These are phyloP conservation scores for Helicoverpa armigera DNA, from an alignment of 1,140 invertebrate genomes.

Conservation along the genomic window DNA sequence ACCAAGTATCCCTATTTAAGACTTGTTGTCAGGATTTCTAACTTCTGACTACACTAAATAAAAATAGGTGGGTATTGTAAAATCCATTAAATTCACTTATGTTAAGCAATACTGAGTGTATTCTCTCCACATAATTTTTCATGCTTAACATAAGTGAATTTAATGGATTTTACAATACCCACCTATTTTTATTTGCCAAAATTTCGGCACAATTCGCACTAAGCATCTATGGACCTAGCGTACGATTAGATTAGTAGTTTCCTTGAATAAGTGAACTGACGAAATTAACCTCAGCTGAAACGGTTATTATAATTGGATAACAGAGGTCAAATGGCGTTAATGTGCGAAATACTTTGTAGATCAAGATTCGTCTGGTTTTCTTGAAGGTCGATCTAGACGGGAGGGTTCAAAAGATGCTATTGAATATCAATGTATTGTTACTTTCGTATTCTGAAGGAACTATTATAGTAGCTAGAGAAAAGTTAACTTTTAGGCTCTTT, in stretches of 20 bases:
- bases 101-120: too few species aligned
- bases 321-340: slow-evolving; percentile 11
- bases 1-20: too few species aligned
- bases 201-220: background rate
- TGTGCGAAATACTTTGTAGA: background rate
- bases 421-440: background rate
- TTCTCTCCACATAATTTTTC: too few species aligned
- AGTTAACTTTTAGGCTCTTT: too few species aligned
- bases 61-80: too few species aligned
- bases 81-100: too few species aligned
- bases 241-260: slow-evolving; percentile 19
- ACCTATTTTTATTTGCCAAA: background rate
- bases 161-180: too few species aligned
- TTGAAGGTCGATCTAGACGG: background rate
- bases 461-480: too few species aligned
- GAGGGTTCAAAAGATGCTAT: background rate
- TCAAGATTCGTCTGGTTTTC: background rate
- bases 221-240: background rate
- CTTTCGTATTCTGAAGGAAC: background rate
- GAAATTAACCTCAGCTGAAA: slow-evolving; percentile 1
- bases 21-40: too few species aligned
- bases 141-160: too few species aligned
- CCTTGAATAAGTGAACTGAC: background rate
- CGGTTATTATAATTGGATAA: background rate
- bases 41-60: too few species aligned